Conservation (phyloP, 2,797 vertebrate genomes). For the Tokudaia muenninki region DNA sequence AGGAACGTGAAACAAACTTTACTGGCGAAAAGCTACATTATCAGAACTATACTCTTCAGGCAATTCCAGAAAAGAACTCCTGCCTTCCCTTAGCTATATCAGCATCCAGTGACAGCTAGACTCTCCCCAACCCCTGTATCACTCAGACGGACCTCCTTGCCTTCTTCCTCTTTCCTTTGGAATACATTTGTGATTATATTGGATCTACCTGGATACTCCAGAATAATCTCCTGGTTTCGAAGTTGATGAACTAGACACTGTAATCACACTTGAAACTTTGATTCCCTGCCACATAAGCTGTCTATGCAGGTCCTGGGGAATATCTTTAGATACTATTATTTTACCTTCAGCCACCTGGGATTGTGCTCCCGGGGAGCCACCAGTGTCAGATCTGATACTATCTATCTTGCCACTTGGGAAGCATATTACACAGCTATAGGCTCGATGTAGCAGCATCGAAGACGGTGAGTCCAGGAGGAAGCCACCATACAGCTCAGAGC, state of each 20-base stretch:
- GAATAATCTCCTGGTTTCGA: background rate
- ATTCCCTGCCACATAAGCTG: too few species aligned
- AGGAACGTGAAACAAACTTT: background rate
- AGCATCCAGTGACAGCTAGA: background rate
- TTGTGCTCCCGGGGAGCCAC: background rate
- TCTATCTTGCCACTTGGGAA: background rate
- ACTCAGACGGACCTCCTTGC: too few species aligned
- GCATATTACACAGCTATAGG: background rate
- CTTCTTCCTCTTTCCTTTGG: background rate
- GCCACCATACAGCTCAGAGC: fast-evolving
- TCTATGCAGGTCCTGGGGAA: too few species aligned
- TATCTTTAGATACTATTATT: background rate
- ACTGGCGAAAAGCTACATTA: background rate
- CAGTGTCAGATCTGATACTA: background rate
- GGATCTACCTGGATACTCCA: background rate
- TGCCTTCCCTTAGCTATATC: too few species aligned
- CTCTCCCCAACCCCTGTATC: background rate
- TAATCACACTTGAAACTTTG: background rate
- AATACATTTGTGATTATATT: background rate
- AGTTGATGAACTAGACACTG: background rate
- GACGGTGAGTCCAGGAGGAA: background rate
- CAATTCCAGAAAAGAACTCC: too few species aligned
- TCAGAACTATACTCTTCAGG: background rate
- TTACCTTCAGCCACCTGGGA: background rate
- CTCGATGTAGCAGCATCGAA: too few species aligned